Evolutionary conservation across 2,113 vertebrate genomes (phyloP).

Genomic region (Hemiprocne comata): DNA sequence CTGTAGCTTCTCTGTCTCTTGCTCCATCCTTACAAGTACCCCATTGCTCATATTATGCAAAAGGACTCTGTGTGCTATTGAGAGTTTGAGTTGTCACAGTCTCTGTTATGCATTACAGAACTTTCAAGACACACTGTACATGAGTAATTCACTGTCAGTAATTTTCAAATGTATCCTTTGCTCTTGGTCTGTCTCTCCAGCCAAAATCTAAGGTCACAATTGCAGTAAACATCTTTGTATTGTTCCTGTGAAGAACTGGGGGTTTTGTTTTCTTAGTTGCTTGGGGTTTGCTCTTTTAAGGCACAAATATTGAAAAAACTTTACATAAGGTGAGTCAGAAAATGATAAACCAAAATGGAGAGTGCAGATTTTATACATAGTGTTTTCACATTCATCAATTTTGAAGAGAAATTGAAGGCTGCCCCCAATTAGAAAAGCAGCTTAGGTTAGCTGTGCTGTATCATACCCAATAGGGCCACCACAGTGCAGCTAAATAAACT

Average conservation of each 20-base stretch:
- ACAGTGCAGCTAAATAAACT: conserved; percentile 11
- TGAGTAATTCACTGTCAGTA: neutral
- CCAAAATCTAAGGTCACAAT: neutral
- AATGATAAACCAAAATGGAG: neutral
- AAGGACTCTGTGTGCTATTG: neutral
- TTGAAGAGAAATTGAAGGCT: neutral
- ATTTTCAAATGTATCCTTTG: neutral
- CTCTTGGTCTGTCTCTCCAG: neutral
- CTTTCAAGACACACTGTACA: neutral
- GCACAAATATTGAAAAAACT: neutral
- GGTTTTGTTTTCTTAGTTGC: neutral
- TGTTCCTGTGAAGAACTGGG: neutral
- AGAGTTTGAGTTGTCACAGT: neutral
- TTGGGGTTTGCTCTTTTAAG: neutral
- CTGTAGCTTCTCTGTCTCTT: neutral
- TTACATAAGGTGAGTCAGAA: neutral
- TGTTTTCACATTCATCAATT: neutral
- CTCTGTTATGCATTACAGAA: neutral
- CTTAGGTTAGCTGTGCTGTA: conserved; percentile 12
- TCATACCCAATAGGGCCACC: neutral
- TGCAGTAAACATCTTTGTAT: neutral
- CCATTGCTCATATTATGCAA: neutral
- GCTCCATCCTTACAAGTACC: neutral
- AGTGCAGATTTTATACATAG: neutral
- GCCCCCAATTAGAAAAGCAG: conserved; percentile 20